Evolutionary conservation across 2,888 invertebrate genomes (phyloP).

Genomic region (Abrostola tripartita): DNA sequence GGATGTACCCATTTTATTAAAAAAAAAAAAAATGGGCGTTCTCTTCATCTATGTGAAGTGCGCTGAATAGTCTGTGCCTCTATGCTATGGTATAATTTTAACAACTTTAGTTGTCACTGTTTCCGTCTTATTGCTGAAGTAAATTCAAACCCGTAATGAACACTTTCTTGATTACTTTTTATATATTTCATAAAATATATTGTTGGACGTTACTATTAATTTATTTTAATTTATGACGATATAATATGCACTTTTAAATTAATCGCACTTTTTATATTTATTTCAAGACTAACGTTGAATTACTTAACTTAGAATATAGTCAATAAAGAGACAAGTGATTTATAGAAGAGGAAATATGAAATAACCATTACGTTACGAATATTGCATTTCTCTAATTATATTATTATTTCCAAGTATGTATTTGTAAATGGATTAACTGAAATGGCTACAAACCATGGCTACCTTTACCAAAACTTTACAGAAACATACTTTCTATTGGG

Average conservation of each 20-base stretch:
- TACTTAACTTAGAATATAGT: conserved; percentile 36
- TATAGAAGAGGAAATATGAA: conserved; percentile 17
- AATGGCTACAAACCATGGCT: neutral
- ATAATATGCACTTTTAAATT: conserved; percentile 38
- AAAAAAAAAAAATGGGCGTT: too few relatives aligned
- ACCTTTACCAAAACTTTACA: conserved; percentile 25
- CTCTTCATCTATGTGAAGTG: too few relatives aligned
- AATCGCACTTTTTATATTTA: conserved; percentile 43
- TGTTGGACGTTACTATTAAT: neutral
- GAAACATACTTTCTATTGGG: conserved; percentile 30
- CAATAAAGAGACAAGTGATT: conserved; percentile 15
- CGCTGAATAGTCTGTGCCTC: neutral
- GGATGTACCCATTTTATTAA: too few relatives aligned
- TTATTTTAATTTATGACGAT: conserved; percentile 23
- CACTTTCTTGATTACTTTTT: conserved; percentile 23
- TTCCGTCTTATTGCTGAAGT: neutral
- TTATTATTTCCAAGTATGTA: conserved; percentile 8
- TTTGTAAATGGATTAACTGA: conserved; percentile 17
- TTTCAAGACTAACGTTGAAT: conserved; percentile 31
- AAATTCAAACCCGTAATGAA: conserved; percentile 7
- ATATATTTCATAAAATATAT: conserved; percentile 45
- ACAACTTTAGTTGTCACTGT: too few relatives aligned
- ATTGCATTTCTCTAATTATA: conserved; percentile 31
- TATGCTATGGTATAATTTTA: neutral
- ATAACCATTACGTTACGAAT: neutral